Evolutionary conservation across 53 echinoderm and acorn worm species (phyloP).

Genomic region (Apostichopus leukothele): DNA sequence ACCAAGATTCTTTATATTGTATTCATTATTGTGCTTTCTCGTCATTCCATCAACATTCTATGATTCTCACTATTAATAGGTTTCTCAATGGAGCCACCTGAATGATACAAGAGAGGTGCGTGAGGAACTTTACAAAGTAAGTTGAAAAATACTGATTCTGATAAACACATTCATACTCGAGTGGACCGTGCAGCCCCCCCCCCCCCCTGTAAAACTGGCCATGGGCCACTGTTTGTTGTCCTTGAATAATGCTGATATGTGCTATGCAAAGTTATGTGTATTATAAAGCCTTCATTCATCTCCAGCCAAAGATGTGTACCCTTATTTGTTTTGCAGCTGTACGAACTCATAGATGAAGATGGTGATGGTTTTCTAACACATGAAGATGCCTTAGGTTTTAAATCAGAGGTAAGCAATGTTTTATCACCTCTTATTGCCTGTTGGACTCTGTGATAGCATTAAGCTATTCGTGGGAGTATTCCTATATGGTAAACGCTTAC

Average conservation of each 20-base stretch:
- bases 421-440: background rate
- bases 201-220: background rate
- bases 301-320: no score
- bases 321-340: background rate
- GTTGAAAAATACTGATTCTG: no score
- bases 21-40: no score
- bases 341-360: constrained; percentile 20
- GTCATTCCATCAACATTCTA: no score
- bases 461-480: no score
- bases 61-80: background rate
- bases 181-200: background rate
- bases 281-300: no score
- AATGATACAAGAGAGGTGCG: background rate
- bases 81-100: constrained; percentile 15
- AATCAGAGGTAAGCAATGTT: constrained; percentile 9
- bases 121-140: constrained; percentile 11
- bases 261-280: no score
- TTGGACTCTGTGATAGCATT: no score
- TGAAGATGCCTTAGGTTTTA: background rate
- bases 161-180: no score
- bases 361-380: background rate
- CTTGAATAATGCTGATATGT: no score
- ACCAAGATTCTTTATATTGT: no score
- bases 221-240: background rate
- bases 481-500: no score